Evolutionary conservation across 2,888 invertebrate species (phyloP).

Genomic region (Pachydiplax longipennis): DNA sequence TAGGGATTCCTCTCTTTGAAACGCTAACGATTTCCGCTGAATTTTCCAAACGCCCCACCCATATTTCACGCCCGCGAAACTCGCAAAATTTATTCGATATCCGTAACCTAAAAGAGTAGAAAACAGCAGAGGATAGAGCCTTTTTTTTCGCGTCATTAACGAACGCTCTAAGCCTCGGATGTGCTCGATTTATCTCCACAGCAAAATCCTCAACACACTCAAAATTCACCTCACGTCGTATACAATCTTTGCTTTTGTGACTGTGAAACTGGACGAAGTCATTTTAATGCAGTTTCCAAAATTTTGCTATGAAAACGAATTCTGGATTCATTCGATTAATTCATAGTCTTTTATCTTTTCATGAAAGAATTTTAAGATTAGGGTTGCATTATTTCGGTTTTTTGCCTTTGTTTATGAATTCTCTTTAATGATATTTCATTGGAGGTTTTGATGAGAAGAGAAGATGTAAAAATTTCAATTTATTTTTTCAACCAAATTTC

Average conservation of each 20-base stretch:
- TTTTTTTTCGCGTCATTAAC: not conserved
- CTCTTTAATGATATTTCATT: no score
- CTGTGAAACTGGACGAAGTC: not conserved
- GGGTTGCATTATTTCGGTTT: no score
- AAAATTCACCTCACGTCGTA: not conserved
- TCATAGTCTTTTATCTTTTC: no score
- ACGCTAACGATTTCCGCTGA: not conserved
- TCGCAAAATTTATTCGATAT: not conserved
- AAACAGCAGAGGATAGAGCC: not conserved
- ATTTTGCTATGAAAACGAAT: not conserved
- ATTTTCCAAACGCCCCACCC: not conserved
- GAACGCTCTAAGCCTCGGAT: not conserved
- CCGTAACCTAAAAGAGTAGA: not conserved
- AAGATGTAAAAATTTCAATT: not conserved
- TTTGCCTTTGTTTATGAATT: no score
- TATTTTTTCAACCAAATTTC: not conserved
- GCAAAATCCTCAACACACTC: not conserved
- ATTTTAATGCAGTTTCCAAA: not conserved
- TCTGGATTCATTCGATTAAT: not conserved
- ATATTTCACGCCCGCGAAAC: not conserved
- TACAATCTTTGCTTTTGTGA: not conserved
- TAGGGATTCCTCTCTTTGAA: not conserved
- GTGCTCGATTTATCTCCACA: not conserved
- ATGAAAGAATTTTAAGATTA: no score
- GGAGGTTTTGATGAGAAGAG: not conserved